phyloP scores from a whole-genome alignment of 2,797 vertebrate genomes.

The Dendrocincla tyrannina region DNA sequence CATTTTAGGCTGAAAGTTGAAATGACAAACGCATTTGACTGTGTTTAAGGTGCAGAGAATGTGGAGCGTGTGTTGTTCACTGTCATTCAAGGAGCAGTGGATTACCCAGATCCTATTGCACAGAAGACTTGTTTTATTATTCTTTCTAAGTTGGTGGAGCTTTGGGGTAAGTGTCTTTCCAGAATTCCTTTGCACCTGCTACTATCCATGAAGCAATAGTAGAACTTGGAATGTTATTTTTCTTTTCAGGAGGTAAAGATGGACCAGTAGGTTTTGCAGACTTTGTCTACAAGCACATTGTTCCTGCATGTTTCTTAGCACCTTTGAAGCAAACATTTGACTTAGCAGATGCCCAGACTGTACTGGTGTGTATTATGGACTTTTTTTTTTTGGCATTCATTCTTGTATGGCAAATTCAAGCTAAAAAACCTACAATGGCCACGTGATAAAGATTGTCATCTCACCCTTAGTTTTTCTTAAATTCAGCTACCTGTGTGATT shows the following conservation, averaged over 20 bases:
- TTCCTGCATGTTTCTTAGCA: conserved; percentile 95
- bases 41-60: conserved; percentile 86
- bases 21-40: background rate
- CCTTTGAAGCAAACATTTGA: conserved; percentile 97
- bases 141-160: conserved; percentile 92
- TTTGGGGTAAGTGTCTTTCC: conserved; percentile 87
- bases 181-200: background rate
- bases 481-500: background rate
- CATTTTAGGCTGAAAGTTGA: background rate
- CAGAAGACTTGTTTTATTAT: conserved; percentile 99
- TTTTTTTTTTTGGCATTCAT: background rate
- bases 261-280: conserved; percentile 95
- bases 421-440: background rate
- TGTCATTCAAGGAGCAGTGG: conserved; percentile 95
- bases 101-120: conserved; percentile 95
- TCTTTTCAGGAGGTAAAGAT: conserved; percentile 89
- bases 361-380: conserved; percentile 83
- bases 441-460: background rate
- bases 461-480: background rate
- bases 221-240: background rate
- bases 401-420: background rate
- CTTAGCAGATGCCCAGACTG: conserved; percentile 94
- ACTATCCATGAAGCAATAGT: background rate
- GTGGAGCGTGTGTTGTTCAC: conserved; percentile 93
- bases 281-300: conserved; percentile 97